Evolutionary conservation across 23 tunicate genomes (phyloP), one percentile per base, ranked within the genome.

Genomic region (Corella eumyota): DNA sequence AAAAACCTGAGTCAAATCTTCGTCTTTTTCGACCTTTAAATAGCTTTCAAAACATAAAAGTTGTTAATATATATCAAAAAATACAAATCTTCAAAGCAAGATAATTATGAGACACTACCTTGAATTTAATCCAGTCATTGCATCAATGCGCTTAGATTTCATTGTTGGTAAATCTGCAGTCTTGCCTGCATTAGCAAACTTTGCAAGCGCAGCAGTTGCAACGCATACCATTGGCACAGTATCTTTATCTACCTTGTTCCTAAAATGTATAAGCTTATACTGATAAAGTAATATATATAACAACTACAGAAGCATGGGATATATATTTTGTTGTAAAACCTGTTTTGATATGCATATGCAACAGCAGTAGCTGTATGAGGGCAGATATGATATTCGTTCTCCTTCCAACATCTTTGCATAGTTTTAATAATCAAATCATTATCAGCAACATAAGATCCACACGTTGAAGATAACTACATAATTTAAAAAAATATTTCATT

Each of bases 311-410:
- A n/a, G n/a, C n/a, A n/a, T n/a, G n/a, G n/a, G n/a, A n/a, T 30
- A 29, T 59, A 9, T 25, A 6, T 7, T 66, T 6, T 7, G 36
- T 51, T 58, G 27, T 74, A 81, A 71, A 76, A 31, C 74, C 62
- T 11, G 81, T 66, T 0, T n/a, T 61, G 71, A 32, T 74, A 82
- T 30, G 34, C 61, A 74, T 74, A 66, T 15, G 92, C 76, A 30
- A 74, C 59, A 26, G 81, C 92, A 25, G 72, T 34, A 3, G 67
- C 69, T 6, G 92, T 82, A 47, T 82, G 92, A 6, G 92, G 92
- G 58, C 77, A 70, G 25, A 80, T 56, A 25, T 36, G 49, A 74
- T 82, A 82, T 35, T 67, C 25, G 48, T 74, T 74, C 52, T 74
- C 81, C 48, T 74, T 50, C 75, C 74, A 67, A 59, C 92, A 82